Conservation (phyloP, 1,140 invertebrate genomes). For the Drosophila quadrilineata region DNA sequence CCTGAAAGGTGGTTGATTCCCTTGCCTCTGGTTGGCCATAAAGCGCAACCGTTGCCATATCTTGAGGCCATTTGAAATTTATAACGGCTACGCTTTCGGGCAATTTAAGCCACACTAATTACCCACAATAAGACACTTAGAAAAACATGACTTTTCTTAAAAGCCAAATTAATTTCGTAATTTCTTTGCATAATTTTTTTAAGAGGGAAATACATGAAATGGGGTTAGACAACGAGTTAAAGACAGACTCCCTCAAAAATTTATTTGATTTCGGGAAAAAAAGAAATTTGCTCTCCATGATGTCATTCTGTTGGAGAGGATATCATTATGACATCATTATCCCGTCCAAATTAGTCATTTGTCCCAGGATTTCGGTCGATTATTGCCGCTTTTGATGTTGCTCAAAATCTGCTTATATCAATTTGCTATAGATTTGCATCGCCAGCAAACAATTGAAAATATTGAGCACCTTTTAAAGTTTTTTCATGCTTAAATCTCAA, state of each 20-base stretch:
- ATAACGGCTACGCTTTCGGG: constrained; percentile 34
- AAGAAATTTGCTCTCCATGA: constrained; percentile 23
- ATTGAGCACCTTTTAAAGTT: constrained; percentile 53
- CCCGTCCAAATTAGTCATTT: constrained; percentile 34
- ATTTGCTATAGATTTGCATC: constrained; percentile 22
- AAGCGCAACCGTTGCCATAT: constrained; percentile 56
- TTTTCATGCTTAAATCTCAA: constrained; percentile 33
- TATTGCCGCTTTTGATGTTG: constrained; percentile 50
- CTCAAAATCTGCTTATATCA: constrained; percentile 33
- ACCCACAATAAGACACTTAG: constrained; percentile 64
- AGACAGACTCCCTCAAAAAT: too few species aligned
- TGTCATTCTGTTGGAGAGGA: constrained; percentile 23
- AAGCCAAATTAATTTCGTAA: too few species aligned
- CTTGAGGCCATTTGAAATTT: constrained; percentile 29
- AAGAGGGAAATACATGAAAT: too few species aligned
- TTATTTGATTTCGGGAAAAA: too few species aligned
- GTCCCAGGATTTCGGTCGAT: constrained; percentile 21
- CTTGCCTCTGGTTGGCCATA: constrained; percentile 29
- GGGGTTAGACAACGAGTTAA: constrained; percentile 19
- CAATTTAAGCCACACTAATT: constrained; percentile 64
- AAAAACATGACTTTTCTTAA: constrained; percentile 53
- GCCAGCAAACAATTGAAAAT: constrained; percentile 21
- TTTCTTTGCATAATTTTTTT: too few species aligned
- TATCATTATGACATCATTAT: constrained; percentile 40
- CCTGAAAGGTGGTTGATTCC: neutral